These are phyloP conservation scores for Cremastinae sp. DNA, from an alignment of 2,888 invertebrate genomes.

Conservation along the genomic window DNA sequence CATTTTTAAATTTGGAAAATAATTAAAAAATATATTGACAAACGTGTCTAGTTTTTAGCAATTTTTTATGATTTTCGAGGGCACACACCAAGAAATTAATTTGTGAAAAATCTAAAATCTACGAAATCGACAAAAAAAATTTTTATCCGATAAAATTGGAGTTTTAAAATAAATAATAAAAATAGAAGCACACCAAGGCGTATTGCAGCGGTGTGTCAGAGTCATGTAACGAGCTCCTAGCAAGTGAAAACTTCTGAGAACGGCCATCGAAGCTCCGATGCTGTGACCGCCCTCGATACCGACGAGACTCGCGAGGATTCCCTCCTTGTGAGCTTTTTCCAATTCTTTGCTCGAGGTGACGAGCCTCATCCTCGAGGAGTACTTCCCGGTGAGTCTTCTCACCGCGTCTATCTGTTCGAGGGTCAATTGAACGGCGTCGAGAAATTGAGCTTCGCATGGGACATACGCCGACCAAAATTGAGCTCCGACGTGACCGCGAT, in stretches of 20 bases:
- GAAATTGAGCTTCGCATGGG: conserved; percentile 90
- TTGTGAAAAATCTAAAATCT: no score
- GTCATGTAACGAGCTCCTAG: conserved; percentile 94
- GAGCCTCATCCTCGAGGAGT: no score
- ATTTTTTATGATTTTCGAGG: no score
- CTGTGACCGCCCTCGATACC: conserved; percentile 97
- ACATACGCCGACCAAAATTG: conserved; percentile 96
- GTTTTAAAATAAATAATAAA: no score
- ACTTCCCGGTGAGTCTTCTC: conserved; percentile 87
- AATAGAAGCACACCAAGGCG: conserved; percentile 87
- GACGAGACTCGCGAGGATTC: conserved; percentile 92
- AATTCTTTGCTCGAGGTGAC: conserved; percentile 84
- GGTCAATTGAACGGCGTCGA: conserved; percentile 92
- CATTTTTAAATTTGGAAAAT: no score
- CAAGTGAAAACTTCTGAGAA: conserved; percentile 93
- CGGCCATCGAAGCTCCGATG: conserved; percentile 93
- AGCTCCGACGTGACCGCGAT: conserved; percentile 81
- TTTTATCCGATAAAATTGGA: no score
- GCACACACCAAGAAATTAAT: no score
- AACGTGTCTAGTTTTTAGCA: no score
- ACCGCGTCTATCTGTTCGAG: conserved; percentile 94
- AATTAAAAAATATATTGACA: no score
- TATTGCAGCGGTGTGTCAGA: conserved; percentile 95
- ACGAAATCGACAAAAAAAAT: no score
- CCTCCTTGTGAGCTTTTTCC: conserved; percentile 85